Base-by-base conservation (phyloP, 2,797 vertebrate species). In the Carapus acus region DNA sequence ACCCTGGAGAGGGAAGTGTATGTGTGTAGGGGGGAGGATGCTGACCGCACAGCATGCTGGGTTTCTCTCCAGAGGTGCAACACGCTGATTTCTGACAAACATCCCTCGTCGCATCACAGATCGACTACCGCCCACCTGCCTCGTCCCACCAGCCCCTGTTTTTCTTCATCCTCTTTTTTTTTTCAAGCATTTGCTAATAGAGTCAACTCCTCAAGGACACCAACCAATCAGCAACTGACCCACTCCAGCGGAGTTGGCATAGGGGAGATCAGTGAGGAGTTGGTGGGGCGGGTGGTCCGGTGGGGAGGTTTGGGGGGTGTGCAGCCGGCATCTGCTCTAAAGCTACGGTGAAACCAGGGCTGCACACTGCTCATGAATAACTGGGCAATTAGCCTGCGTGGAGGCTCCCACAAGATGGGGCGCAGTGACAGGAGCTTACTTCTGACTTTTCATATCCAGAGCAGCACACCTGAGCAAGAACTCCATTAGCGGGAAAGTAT, bases 111-210 rank as follows among this genome's bases (percentile, higher is more conserved):
- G 57, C 67, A 73, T 65, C 65, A 34, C 47, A 48, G 55, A 44
- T 61, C 48, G 33, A 59, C 47, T n/a, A n/a, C n/a, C n/a, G n/a
- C n/a, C n/a, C n/a, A n/a, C n/a, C n/a, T n/a, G n/a, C n/a, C n/a
- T n/a, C n/a, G n/a, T n/a, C n/a, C n/a, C n/a, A n/a, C n/a, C n/a
- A n/a, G n/a, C n/a, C n/a, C n/a, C n/a, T n/a, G n/a, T n/a, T n/a
- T n/a, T n/a, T n/a, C n/a, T n/a, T n/a, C n/a, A n/a, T n/a, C 49
- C 51, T 31, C 62, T 71, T 39, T 54, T 69, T 69, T 27, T 27
- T 27, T n/a, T n/a, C n/a, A n/a, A n/a, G 69, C 63, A 53, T 36
- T 53, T 44, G 58, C 77, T 84, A 80, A 84, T 84, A 71, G 62
- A 80, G 73, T 73, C 59, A 67, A 65, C 68, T 79, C 68, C 66